Evolutionary conservation across 2,113 vertebrate species (phyloP).

Genomic region (Chionodraco myersi): DNA sequence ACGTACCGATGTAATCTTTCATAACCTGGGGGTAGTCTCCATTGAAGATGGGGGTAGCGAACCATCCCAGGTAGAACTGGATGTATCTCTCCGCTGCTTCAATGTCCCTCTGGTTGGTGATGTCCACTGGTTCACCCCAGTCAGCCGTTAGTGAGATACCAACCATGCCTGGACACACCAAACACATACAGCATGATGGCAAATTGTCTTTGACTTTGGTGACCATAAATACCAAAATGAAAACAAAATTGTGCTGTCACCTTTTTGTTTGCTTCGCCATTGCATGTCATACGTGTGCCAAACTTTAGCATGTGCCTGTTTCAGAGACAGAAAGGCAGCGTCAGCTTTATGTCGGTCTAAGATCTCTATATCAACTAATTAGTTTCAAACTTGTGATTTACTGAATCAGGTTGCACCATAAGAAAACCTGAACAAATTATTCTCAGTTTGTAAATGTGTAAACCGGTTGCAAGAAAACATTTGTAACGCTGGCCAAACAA

Average conservation of each 20-base stretch:
- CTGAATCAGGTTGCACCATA: no score
- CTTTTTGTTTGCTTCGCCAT: constrained; percentile 88
- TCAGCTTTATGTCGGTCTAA: background rate
- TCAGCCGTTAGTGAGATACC: constrained; percentile 90
- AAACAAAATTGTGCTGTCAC: constrained; percentile 57
- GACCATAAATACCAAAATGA: background rate
- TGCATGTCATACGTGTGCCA: constrained; percentile 90
- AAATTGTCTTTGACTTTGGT: background rate
- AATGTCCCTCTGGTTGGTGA: constrained; percentile 84
- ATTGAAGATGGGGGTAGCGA: constrained; percentile 89
- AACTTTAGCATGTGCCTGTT: constrained; percentile 88
- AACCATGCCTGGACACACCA: constrained; percentile 84
- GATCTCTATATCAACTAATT: background rate
- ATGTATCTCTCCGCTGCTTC: constrained; percentile 91
- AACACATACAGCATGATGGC: background rate
- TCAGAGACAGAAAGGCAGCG: constrained; percentile 21
- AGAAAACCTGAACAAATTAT: no score
- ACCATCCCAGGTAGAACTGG: constrained; percentile 94
- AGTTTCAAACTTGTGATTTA: no score
- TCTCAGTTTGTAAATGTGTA: no score
- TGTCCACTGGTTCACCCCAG: constrained; percentile 92
- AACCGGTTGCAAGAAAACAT: no score
- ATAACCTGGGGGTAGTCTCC: constrained; percentile 94
- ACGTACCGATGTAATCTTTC: constrained; percentile 90
- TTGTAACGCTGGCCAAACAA: no score